Base-by-base conservation (phyloP, 2,888 invertebrate genomes). In the Griposia aprilina region DNA sequence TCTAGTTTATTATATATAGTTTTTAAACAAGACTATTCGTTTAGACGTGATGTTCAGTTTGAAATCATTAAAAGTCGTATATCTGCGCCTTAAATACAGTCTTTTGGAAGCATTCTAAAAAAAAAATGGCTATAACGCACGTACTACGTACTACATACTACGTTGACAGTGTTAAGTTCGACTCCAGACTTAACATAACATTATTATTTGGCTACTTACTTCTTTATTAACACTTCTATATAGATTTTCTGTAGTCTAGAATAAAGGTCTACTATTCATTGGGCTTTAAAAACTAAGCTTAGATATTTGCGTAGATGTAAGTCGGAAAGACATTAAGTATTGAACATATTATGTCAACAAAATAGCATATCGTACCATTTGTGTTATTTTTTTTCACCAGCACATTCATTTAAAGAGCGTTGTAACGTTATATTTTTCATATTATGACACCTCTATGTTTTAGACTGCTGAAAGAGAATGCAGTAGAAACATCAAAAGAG, bases 401-500 rank as follows among this genome's bases (percentile, higher is more conserved):
- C 23, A 45, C 50, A 71, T 52, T n/a, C n/a, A 74, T 70, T 41
- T 55, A 13, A 30, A 8, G 5, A 57, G 13, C 15, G 0, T 52
- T 68, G 5, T 36, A n/a, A 17, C 71, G 30, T 72, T 74, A 36
- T 30, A 36, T 48, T 48, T 57, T 48, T 36, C 6, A 15, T 13
- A n/a, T 11, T 30, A 11, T 30, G 4, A 10, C 11, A 20, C 5
- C 8, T 10, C 20, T 30, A 73, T 81, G 52, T 80, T 84, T 2
- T 87, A 97, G 96, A 80, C 88, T 96, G 74, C 89, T 93, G 62
- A 96, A 96, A 90, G 96, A 96, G 74, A 93, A 94, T 70, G 84
- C 93, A 69, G 87, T 91, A 5, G 94, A 94, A n/a, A 83, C 90
- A n/a, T 88, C 92, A 5, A 92, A 93, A 73, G 95, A 95, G 68